phyloP scores from a whole-genome alignment of 2,888 invertebrate genomes.

The Mythimna vitellina region DNA sequence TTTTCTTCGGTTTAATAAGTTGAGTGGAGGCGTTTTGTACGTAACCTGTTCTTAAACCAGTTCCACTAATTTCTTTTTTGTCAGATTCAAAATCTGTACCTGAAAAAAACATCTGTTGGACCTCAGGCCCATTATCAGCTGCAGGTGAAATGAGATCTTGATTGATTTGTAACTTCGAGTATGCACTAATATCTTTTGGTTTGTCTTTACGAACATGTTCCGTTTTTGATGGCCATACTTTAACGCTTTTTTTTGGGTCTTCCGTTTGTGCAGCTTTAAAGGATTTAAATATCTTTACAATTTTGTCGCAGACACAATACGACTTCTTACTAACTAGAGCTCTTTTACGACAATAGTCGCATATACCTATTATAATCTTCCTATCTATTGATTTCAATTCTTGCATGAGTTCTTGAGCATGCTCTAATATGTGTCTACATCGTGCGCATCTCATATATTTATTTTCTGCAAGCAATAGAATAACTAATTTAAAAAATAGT shows the following conservation, averaged over 20 bases:
- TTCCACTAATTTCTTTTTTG: neutral
- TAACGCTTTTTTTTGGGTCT: constrained; percentile 62
- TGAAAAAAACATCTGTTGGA: constrained; percentile 33
- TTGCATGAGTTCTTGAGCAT: constrained; percentile 69
- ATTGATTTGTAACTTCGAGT: constrained; percentile 50
- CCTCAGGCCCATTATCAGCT: constrained; percentile 8
- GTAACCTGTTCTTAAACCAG: neutral
- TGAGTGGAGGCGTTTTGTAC: neutral
- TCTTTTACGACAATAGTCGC: constrained; percentile 75
- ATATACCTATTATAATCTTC: constrained; percentile 74
- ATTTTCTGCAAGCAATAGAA: constrained; percentile 64
- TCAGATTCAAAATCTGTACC: constrained; percentile 16
- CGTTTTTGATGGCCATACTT: constrained; percentile 65
- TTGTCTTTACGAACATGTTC: constrained; percentile 58
- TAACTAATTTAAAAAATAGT: neutral
- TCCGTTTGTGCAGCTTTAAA: constrained; percentile 67
- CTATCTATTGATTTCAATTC: constrained; percentile 66
- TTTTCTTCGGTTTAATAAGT: neutral
- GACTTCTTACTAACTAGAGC: constrained; percentile 55
- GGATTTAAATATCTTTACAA: constrained; percentile 72
- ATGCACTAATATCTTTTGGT: constrained; percentile 21
- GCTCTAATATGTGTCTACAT: constrained; percentile 75
- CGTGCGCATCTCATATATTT: constrained; percentile 74
- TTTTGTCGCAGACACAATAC: constrained; percentile 75
- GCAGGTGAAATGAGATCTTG: constrained; percentile 15